Base-by-base conservation (phyloP, 2,797 vertebrate genomes). In the Lutra lutra region DNA sequence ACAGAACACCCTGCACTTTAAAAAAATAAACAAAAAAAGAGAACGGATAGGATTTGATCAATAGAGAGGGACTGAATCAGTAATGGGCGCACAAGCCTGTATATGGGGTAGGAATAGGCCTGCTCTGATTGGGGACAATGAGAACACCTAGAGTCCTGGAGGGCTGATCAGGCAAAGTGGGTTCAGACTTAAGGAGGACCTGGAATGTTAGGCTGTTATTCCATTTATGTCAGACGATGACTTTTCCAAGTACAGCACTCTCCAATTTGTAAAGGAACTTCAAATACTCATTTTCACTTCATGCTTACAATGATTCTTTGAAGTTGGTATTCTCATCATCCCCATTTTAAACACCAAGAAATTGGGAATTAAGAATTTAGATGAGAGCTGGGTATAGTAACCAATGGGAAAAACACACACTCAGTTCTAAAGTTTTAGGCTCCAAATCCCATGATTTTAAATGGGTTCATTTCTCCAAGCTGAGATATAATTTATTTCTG, bases 401-500 rank as follows among this genome's bases (percentile, higher is more conserved):
- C 60, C 87, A 92, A 51, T 54, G 58, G 87, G 18, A 25, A 96
- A 83, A 94, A 60, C 4, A 40, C 40, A 62, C 35, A 68, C 38
- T 56, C 35, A 93, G 73, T 66, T 15, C 38, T 56, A 64, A 60
- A 73, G 1, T 92, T 94, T 77, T 43, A 83, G 32, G 86, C 17
- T 73, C 56, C 60, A 97, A 94, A 85, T 87, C 46, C 17, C 73
- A 86, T 73, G 15, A 46, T 58, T 86, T 62, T 77, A 92, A 92
- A 88, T 86, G 17, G 94, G 64, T 86, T 82, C n/a, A 86, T 95
- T 91, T 96, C 89, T 97, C 89, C 27, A 82, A 38, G 70, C 9
- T 94, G 46, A 95, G 78, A 79, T 73, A 70, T 1, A 29, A 86
- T 89, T 97, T 95, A 97, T 95, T 95, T 98, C 87, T 58, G 56